Percentiles rank a stretch among this genome's conserved stretches.
phyloP scores from a whole-genome alignment of 2,797 vertebrate genomes.

The Danio tinwini region DNA sequence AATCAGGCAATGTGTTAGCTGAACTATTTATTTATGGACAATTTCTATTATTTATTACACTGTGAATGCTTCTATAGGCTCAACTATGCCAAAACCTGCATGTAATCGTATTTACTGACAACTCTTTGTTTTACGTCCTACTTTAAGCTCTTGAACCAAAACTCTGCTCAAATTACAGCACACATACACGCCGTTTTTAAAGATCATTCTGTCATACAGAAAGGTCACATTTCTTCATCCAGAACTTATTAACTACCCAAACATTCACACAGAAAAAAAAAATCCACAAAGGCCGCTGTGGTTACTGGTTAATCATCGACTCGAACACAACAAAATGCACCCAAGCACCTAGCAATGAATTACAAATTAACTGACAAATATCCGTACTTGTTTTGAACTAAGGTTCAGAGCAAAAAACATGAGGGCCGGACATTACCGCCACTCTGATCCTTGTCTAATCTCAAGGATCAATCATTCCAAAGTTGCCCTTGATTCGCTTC shows the following conservation, averaged over 20 bases:
- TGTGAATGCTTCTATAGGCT: background rate
- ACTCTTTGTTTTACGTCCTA: background rate
- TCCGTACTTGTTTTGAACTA: constrained; percentile 42
- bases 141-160: background rate
- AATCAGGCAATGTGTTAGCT: background rate
- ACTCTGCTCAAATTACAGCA: background rate
- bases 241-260: constrained; percentile 59
- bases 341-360: constrained; percentile 66
- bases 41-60: too few relatives aligned
- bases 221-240: constrained; percentile 48
- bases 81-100: background rate
- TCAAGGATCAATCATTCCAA: constrained; percentile 72
- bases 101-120: background rate
- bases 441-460: constrained; percentile 54
- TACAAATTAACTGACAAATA: constrained; percentile 76
- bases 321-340: constrained; percentile 67
- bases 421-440: constrained; percentile 32
- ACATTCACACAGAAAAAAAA: constrained; percentile 35
- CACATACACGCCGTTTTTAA: background rate
- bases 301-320: constrained; percentile 80
- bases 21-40: too few relatives aligned
- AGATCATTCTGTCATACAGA: background rate
- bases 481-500: constrained; percentile 88
- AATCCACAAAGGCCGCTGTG: constrained; percentile 54
- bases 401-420: constrained; percentile 42